These are phyloP conservation scores for Tetropium fuscum DNA, from an alignment of 2,888 invertebrate genomes.

Conservation along the genomic window DNA sequence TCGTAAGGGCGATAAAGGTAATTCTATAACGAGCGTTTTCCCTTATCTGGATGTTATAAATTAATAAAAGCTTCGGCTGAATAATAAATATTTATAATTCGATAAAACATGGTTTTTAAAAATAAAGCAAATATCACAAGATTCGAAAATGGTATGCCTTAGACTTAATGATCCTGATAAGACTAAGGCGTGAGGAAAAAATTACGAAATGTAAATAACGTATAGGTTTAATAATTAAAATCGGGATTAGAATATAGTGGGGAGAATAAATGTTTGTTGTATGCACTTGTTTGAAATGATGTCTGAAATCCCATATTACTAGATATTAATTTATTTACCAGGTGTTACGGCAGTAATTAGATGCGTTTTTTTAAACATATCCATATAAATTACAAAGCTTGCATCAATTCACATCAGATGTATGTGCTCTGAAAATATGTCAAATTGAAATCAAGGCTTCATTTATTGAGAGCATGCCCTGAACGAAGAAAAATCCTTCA, in stretches of 20 bases:
- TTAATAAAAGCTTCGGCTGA: slow-evolving; percentile 49
- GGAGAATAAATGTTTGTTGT: slow-evolving; percentile 27
- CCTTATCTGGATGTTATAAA: slow-evolving; percentile 48
- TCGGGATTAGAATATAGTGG: slow-evolving; percentile 28
- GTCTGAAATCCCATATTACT: too few species aligned
- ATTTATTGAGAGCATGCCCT: too few species aligned
- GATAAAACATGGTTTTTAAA: slow-evolving; percentile 42
- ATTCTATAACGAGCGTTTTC: slow-evolving; percentile 14
- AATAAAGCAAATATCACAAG: slow-evolving; percentile 40
- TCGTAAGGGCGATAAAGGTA: slow-evolving; percentile 5
- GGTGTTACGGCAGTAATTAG: too few species aligned
- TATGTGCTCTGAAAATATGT: too few species aligned
- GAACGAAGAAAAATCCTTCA: too few species aligned
- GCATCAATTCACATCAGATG: too few species aligned
- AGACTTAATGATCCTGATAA: slow-evolving; percentile 36
- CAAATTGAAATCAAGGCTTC: too few species aligned
- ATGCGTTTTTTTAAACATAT: too few species aligned
- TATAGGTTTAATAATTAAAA: slow-evolving; percentile 33
- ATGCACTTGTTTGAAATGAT: too few species aligned
- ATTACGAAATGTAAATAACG: slow-evolving; percentile 42
- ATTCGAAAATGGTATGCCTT: slow-evolving; percentile 39
- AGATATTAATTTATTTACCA: too few species aligned
- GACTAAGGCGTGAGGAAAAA: slow-evolving; percentile 34
- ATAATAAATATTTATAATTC: slow-evolving; percentile 52
- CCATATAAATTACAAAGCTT: too few species aligned